Percentiles rank a stretch among this genome's conserved stretches.
Conservation (phyloP, 2,113 vertebrate species). For the Pteruthius melanotis region DNA sequence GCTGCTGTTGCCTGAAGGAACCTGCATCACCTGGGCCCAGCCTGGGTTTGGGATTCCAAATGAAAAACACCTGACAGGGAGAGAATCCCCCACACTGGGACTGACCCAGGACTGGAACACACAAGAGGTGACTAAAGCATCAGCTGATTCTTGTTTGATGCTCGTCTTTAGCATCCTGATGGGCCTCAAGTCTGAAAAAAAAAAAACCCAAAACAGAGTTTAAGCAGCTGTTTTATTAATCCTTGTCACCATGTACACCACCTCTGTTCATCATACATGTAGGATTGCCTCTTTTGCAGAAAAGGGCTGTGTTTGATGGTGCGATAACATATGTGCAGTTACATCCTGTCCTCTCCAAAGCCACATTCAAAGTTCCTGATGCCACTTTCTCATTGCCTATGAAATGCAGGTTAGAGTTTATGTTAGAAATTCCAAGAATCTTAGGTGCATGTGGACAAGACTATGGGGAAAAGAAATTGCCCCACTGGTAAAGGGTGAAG, state of each 20-base stretch:
- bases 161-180: neutral
- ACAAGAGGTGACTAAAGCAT: neutral
- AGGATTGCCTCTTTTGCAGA: neutral
- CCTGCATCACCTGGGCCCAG: neutral
- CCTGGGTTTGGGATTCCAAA: neutral
- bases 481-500: neutral
- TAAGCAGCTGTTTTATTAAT: neutral
- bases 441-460: neutral
- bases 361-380: neutral
- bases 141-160: neutral
- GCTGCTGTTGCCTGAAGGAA: neutral
- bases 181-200: neutral
- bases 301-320: neutral
- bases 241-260: neutral
- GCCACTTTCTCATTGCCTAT: neutral
- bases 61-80: neutral
- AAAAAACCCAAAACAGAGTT: neutral
- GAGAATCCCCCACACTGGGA: accelerated
- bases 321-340: neutral
- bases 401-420: neutral
- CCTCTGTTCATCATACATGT: neutral
- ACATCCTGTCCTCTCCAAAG: neutral
- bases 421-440: neutral
- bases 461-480: neutral
- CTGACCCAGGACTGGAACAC: no score